These are phyloP conservation scores for Hozukius guyotensis DNA, from an alignment of 2,797 vertebrate genomes.

Conservation along the genomic window DNA sequence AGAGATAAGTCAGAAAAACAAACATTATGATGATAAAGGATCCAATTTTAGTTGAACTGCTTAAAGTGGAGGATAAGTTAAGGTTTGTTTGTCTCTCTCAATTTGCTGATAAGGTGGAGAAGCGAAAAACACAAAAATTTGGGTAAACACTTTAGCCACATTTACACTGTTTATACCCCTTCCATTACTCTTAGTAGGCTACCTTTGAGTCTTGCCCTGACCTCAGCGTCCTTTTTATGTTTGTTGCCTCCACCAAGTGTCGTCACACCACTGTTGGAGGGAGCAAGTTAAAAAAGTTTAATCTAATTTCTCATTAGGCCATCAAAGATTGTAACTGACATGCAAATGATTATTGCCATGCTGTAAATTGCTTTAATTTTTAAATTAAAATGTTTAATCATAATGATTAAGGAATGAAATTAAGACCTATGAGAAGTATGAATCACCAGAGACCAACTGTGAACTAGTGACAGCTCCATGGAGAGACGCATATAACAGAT, in stretches of 20 bases:
- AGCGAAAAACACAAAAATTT: background rate
- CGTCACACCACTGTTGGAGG: background rate
- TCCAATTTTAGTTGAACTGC: background rate
- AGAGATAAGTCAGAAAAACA: background rate
- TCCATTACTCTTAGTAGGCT: background rate
- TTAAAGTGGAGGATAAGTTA: background rate
- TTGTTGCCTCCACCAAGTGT: background rate
- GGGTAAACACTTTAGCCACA: background rate
- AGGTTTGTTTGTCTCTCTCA: background rate
- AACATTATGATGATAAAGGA: background rate
- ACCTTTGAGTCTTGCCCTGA: background rate
- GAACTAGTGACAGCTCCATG: background rate
- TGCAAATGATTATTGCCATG: constrained; percentile 47
- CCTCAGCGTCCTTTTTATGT: background rate
- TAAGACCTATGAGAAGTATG: constrained; percentile 24
- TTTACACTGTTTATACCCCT: background rate
- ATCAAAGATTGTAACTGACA: constrained; percentile 31
- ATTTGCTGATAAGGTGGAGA: background rate
- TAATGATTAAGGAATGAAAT: constrained; percentile 55
- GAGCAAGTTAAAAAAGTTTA: constrained; percentile 16
- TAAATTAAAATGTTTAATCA: constrained; percentile 70
- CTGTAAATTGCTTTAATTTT: constrained; percentile 51
- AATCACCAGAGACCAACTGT: constrained; percentile 20
- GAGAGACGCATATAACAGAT: background rate
- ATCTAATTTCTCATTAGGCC: constrained; percentile 35